These are phyloP conservation scores for Galerucella nymphaeae DNA, from an alignment of 2,888 invertebrate genomes.

Conservation along the genomic window DNA sequence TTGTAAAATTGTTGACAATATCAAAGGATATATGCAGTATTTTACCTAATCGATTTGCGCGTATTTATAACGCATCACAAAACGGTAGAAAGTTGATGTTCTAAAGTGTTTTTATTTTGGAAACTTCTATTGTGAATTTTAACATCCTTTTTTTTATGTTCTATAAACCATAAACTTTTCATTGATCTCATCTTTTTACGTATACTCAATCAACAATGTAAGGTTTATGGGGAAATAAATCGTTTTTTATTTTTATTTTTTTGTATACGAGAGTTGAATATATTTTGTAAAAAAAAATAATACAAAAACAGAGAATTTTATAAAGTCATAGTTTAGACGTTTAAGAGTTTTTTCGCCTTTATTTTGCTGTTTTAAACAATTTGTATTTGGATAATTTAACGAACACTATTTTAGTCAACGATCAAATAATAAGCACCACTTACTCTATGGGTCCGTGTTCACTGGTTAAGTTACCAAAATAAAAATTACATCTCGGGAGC, in stretches of 20 bases:
- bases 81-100: slow-evolving; percentile 35
- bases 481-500: slow-evolving; percentile 38
- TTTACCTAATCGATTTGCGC: slow-evolving; percentile 30
- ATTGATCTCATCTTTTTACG: slow-evolving; percentile 30
- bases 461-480: slow-evolving; percentile 48
- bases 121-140: slow-evolving; percentile 42
- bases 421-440: slow-evolving; percentile 41
- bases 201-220: slow-evolving; percentile 38
- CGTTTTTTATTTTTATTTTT: slow-evolving; percentile 34
- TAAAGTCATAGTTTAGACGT: slow-evolving; percentile 38
- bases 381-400: slow-evolving; percentile 31
- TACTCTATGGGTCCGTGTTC: slow-evolving; percentile 39
- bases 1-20: slow-evolving; percentile 10
- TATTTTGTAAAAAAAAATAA: slow-evolving; percentile 41
- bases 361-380: slow-evolving; percentile 40
- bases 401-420: slow-evolving; percentile 20
- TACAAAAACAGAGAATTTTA: slow-evolving; percentile 38
- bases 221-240: slow-evolving; percentile 34
- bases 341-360: slow-evolving; percentile 37
- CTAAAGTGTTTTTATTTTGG: slow-evolving; percentile 44
- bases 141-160: slow-evolving; percentile 18
- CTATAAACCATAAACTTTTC: slow-evolving; percentile 35
- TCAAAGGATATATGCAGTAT: slow-evolving; percentile 19
- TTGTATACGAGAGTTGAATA: slow-evolving; percentile 38
- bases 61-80: slow-evolving; percentile 33